These are phyloP conservation scores for Ceyx margarethae DNA, from an alignment of 2,113 vertebrate species.

Conservation along the genomic window DNA sequence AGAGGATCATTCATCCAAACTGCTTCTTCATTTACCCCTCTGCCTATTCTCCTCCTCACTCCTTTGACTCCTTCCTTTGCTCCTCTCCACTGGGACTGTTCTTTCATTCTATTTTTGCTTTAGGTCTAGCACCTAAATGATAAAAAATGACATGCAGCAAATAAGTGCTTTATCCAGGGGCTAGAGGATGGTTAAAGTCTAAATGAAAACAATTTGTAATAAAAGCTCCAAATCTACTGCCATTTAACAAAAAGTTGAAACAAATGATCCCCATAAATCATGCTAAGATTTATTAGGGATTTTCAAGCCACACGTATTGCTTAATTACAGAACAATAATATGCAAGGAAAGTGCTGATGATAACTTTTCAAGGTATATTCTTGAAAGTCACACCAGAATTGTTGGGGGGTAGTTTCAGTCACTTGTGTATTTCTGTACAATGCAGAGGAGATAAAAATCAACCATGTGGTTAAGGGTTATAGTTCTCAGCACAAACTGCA, in stretches of 20 bases:
- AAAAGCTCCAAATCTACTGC: conserved; percentile 58
- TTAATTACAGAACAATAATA: conserved; percentile 22
- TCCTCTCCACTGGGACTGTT: background rate
- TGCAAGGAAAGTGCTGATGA: background rate
- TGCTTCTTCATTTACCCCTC: background rate
- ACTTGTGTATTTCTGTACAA: background rate
- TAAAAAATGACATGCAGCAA: conserved; percentile 62
- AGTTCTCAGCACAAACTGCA: background rate
- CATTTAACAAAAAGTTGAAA: conserved; percentile 62
- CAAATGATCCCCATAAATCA: conserved; percentile 67
- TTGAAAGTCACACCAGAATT: background rate
- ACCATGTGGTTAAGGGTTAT: background rate
- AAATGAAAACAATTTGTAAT: conserved; percentile 75
- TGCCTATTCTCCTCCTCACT: background rate
- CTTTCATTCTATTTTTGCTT: conserved; percentile 40
- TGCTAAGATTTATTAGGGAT: conserved; percentile 24
- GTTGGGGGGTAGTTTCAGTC: background rate
- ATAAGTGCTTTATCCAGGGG: conserved; percentile 61
- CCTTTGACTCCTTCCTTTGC: background rate
- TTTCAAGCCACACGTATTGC: background rate
- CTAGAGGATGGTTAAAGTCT: conserved; percentile 16
- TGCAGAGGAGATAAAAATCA: conserved; percentile 9
- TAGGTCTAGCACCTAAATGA: conserved; percentile 32
- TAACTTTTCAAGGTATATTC: background rate
- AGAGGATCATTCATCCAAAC: background rate